Evolutionary conservation across 2,797 vertebrate genomes (phyloP), one percentile per base, ranked within the genome.

Genomic region (Ficedula albicollis): DNA sequence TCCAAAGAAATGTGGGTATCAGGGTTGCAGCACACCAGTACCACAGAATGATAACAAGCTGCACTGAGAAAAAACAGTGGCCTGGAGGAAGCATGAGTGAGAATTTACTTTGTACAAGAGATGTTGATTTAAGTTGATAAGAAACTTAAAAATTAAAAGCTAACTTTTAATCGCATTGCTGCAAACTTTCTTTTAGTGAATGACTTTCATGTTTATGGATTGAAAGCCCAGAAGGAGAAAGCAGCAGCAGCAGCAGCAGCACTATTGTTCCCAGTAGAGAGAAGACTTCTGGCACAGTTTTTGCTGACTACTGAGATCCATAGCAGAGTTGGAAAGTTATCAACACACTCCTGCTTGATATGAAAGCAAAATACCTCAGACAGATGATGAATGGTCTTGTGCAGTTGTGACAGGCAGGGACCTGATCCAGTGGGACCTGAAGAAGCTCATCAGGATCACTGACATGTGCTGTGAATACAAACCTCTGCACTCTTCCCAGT

Each of bases 381-480:
- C 5, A 43, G 27, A 26, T 48, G 64, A 63, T 30, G 36, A 70
- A 52, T 1, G 4, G 36, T 27, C 63, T 55, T 46, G 39, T 32
- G 36, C 22, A n/a, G 14, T 38, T 67, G 52, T 63, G 72, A 34
- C 46, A 46, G 44, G 20, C 0, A 0, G n/a, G 36, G 22, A 13
- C 54, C 43, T 48, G 34, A 82, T 46, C 27, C 39, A 13, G 19
- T 8, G 30, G 51, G 56, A 77, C 41, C 41, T 56, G 41, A 41
- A 59, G 76, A 59, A 85, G 34, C 64, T 77, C 64, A 64, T 30
- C 1, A 9, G 64, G 54, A 77, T 38, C 44, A 30, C 32, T 62
- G 67, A 27, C 5, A 5, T n/a, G 59, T 9, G 1, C n/a, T n/a
- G 26, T 63, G 74, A 87, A 73, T 0, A 0, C 66, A 68, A 74